Conservation (phyloP, 1,140 invertebrate species). For the Ridgeia piscesae region DNA sequence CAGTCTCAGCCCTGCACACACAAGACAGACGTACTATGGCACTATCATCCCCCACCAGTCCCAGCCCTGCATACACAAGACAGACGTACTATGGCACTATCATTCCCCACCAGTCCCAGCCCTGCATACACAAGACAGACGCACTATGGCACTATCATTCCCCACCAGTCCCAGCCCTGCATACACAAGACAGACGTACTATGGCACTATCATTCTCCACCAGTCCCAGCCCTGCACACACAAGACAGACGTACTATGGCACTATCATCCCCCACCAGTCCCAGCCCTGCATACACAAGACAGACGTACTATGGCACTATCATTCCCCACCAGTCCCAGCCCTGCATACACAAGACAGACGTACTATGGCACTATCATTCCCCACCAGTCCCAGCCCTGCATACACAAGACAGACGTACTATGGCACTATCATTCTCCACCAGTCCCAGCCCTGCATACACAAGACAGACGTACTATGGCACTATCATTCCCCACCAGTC, state of each 20-base stretch:
- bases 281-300: not conserved
- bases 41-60: not conserved
- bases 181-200: not conserved
- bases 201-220: not conserved
- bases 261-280: not conserved
- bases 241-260: not conserved
- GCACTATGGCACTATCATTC: not conserved
- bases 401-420: not conserved
- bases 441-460: not conserved
- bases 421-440: not conserved
- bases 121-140: not conserved
- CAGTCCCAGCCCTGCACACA: not conserved
- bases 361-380: not conserved
- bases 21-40: not conserved
- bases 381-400: not conserved
- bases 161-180: not conserved
- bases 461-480: not conserved
- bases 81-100: not conserved
- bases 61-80: not conserved
- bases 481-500: not conserved
- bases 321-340: not conserved
- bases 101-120: not conserved
- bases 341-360: not conserved
- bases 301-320: not conserved
- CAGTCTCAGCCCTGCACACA: not conserved